Evolutionary conservation across 2,113 vertebrate genomes (phyloP), one percentile per base, ranked within the genome.

Genomic region (Leucopternis melanops): DNA sequence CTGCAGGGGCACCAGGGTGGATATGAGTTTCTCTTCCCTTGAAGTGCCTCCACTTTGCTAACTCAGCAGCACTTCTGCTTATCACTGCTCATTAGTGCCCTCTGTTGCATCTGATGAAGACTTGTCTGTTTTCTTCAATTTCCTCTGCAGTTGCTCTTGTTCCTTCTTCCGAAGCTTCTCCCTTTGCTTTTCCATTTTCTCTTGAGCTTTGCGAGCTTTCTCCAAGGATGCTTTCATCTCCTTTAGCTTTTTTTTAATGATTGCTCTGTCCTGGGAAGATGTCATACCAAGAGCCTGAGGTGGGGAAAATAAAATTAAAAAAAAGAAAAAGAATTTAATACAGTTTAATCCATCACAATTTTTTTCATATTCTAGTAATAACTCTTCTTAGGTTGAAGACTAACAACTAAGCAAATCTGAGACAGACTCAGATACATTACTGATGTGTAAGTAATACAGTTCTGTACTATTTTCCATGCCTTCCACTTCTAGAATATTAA

Each of bases 221-320:
- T 99, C 99, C 95, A 99, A 97, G 83, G 98, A 97, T 50, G 97
- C 82, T 97, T 98, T 99, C 95, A 99, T 98, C 97, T 99, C 99
- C 97, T 99, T 99, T 78, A 99, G 97, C 93, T 99, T 99, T 97
- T 99, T 99, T 98, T 99, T 99, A 91, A 99, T 94, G 79, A 99
- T 58, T 12, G 98, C 98, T 77, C 99, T 98, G 82, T 99, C 99
- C 95, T 99, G 99, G 82, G 99, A 98, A 38, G 98, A 98, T 31
- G 97, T 96, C 71, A 99, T 98, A 67, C 99, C 99, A 54, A 99
- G 98, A 58, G 98, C 98, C 99, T 99, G 82, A 75, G 22, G 80
- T 29, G 52, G n/a, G 32, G 34, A 73, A 87, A 91, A 75, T 22
- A 87, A 94, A 80, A 94, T 65, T 62, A 62, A 70, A 85, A 29